Evolutionary conservation across 2,113 vertebrate species (phyloP).

Genomic region (Pandion haliaetus): DNA sequence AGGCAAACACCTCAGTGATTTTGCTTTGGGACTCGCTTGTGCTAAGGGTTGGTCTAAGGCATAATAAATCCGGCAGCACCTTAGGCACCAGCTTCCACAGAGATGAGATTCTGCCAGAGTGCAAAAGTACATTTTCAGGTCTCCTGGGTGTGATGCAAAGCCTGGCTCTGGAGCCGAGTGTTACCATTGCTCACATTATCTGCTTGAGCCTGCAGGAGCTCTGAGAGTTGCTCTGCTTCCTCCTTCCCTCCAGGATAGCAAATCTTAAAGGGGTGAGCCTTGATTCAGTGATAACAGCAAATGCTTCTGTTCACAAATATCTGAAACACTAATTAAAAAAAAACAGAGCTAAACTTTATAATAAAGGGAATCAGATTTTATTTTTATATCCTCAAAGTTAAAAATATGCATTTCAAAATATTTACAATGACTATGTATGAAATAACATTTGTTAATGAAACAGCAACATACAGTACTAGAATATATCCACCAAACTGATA

Average conservation of each 20-base stretch:
- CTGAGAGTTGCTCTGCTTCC: not conserved
- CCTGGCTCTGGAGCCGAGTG: not conserved
- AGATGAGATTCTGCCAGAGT: not conserved
- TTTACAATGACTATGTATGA: constrained; percentile 79
- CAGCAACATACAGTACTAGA: constrained; percentile 76
- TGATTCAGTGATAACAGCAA: not conserved
- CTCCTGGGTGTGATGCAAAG: not conserved
- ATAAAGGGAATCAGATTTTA: constrained; percentile 71
- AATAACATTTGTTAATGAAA: constrained; percentile 72
- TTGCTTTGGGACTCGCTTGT: not conserved
- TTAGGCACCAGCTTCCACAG: not conserved
- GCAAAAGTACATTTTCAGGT: not conserved
- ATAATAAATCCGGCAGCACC: not conserved
- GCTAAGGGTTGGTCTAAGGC: not conserved
- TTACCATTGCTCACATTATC: not conserved
- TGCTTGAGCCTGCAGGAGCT: not conserved
- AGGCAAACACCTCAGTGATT: not conserved
- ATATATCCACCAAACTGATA: constrained; percentile 65
- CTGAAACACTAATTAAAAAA: not conserved
- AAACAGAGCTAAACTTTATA: constrained; percentile 11
- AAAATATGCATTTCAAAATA: constrained; percentile 82
- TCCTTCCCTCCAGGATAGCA: not conserved
- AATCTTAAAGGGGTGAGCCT: not conserved
- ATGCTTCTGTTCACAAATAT: not conserved
- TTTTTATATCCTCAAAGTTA: constrained; percentile 76